phyloP scores from a whole-genome alignment of 2,113 vertebrate species.

The Heteronetta atricapilla region DNA sequence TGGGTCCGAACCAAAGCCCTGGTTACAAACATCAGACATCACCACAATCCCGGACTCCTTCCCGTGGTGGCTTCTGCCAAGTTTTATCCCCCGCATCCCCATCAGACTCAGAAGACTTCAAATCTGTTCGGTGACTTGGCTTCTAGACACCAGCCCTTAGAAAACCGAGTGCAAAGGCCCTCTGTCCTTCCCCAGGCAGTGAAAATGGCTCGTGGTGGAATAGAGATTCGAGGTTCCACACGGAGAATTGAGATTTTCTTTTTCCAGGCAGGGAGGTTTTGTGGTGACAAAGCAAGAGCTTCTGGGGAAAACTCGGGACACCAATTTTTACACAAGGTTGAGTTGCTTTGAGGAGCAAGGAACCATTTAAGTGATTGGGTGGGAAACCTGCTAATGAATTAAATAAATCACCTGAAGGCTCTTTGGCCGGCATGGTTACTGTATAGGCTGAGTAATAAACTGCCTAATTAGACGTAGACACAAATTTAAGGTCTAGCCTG shows the following conservation, averaged over 20 bases:
- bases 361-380: not conserved
- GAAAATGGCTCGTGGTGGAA: not conserved
- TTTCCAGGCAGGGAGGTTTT: not conserved
- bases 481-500: constrained; percentile 57
- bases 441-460: constrained; percentile 19
- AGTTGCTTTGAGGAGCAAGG: not conserved
- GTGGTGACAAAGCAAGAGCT: not conserved
- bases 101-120: not conserved
- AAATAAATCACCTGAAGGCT: constrained; percentile 7
- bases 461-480: constrained; percentile 44
- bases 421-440: not conserved
- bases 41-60: not conserved
- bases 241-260: not conserved
- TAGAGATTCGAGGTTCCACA: not conserved
- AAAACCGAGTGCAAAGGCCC: not conserved
- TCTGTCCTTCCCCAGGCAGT: not conserved
- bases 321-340: not conserved
- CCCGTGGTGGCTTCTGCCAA: not conserved
- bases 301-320: not conserved
- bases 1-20: not conserved
- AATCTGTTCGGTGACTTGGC: not conserved
- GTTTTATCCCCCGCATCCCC: not conserved
- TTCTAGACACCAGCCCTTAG: not conserved
- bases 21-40: not conserved
- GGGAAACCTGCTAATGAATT: not conserved